A percentile compares a stretch with the other conserved stretches of the same genome.
phyloP scores from a whole-genome alignment of 2,888 invertebrate genomes.

The Ornithoptera alexandrae region DNA sequence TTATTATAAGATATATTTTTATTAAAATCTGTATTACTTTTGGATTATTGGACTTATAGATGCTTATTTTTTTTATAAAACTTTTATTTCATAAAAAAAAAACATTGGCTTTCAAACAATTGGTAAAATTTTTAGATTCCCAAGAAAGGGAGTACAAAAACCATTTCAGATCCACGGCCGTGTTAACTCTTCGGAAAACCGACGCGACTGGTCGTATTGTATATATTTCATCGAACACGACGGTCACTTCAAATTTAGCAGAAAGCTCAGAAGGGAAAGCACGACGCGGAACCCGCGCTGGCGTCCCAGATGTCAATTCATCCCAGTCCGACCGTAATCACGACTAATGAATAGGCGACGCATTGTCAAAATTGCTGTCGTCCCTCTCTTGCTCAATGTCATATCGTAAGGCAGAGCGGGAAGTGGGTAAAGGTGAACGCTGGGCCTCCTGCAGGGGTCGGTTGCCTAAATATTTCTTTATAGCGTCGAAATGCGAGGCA shows the following conservation, averaged over 20 bases:
- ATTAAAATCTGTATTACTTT: neutral
- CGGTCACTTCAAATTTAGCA: slow-evolving; percentile 65
- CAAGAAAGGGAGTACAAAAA: slow-evolving; percentile 8
- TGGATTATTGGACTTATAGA: no score
- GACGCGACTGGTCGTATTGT: slow-evolving; percentile 32
- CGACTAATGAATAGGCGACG: slow-evolving; percentile 76
- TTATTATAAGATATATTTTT: neutral
- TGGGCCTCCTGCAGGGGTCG: slow-evolving; percentile 61
- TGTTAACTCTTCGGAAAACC: neutral
- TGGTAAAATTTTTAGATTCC: neutral
- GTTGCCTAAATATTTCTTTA: slow-evolving; percentile 74
- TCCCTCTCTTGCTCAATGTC: slow-evolving; percentile 55
- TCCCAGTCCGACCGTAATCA: slow-evolving; percentile 65
- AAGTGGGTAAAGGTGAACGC: slow-evolving; percentile 48
- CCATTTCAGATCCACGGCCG: neutral
- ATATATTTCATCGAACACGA: slow-evolving; percentile 57
- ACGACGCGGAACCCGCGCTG: slow-evolving; percentile 57
- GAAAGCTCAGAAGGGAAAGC: slow-evolving; percentile 69
- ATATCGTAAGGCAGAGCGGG: slow-evolving; percentile 53
- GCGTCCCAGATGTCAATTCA: slow-evolving; percentile 76
- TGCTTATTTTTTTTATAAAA: no score
- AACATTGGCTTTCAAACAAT: no score
- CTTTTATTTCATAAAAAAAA: no score
- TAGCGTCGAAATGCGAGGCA: slow-evolving; percentile 73
- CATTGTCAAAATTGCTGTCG: slow-evolving; percentile 52